These are phyloP conservation scores for Trialeurodes vaporariorum DNA, from an alignment of 1,140 invertebrate species.

Conservation along the genomic window DNA sequence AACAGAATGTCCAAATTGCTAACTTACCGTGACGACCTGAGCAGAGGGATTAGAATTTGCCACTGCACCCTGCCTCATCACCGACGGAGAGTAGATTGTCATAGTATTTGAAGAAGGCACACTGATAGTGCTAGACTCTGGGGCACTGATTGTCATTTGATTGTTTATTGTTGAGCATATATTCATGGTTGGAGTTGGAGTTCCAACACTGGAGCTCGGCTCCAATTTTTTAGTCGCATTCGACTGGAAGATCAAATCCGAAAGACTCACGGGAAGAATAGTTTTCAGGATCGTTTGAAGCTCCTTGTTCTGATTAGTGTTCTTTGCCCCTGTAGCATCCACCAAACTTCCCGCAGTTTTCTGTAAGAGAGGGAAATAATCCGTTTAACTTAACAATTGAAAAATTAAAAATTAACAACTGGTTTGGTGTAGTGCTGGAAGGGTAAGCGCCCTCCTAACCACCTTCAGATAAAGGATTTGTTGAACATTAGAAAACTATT, in stretches of 20 bases:
- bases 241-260: constrained; percentile 47
- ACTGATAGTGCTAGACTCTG: constrained; percentile 15
- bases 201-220: background rate
- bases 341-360: no score
- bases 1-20: no score
- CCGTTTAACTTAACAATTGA: no score
- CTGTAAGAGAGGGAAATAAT: constrained; percentile 38
- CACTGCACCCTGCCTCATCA: background rate
- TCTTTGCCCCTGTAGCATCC: constrained; percentile 44
- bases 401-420: no score
- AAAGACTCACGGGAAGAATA: constrained; percentile 60
- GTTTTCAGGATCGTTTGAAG: constrained; percentile 60
- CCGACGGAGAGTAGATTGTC: constrained; percentile 31
- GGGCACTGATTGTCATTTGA: background rate
- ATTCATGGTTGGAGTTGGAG: background rate
- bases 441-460: no score
- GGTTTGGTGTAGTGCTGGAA: no score
- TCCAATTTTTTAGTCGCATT: background rate
- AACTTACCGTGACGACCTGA: no score
- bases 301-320: constrained; percentile 42
- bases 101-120: constrained; percentile 33
- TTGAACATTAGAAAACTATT: no score
- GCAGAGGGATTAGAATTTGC: background rate
- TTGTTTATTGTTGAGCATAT: background rate
- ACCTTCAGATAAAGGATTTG: no score